These are phyloP conservation scores for Aleiodes sp. DNA, from an alignment of 1,140 invertebrate genomes.

Conservation along the genomic window DNA sequence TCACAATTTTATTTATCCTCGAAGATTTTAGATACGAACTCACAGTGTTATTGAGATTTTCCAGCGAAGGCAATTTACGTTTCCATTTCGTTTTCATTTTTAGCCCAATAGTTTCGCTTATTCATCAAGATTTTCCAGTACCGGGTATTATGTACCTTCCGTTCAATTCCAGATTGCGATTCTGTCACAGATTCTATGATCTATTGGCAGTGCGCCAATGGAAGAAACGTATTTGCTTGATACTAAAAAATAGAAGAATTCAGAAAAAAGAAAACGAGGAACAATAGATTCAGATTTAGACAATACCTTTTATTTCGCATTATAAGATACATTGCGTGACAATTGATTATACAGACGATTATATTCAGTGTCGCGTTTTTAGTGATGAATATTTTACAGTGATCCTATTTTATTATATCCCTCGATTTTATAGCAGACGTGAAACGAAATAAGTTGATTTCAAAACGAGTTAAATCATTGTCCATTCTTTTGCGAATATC, in stretches of 20 bases:
- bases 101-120: slow-evolving; percentile 31
- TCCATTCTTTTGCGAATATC: too few relatives aligned
- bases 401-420: slow-evolving; percentile 30
- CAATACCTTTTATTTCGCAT: slow-evolving; percentile 57
- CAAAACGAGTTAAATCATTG: too few relatives aligned
- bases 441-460: too few relatives aligned
- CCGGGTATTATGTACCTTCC: not conserved
- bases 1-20: not conserved
- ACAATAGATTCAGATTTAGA: slow-evolving; percentile 31
- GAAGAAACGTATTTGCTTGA: not conserved
- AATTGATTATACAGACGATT: slow-evolving; percentile 65
- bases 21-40: not conserved
- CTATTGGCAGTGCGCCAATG: not conserved
- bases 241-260: too few relatives aligned
- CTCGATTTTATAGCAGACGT: too few relatives aligned
- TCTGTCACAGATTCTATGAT: slow-evolving; percentile 8
- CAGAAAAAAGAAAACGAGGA: too few relatives aligned
- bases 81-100: slow-evolving; percentile 18
- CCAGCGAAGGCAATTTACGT: slow-evolving; percentile 1
- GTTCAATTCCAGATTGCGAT: slow-evolving; percentile 6
- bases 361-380: slow-evolving; percentile 48
- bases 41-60: not conserved
- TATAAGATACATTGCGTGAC: slow-evolving; percentile 64
- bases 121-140: slow-evolving; percentile 32
- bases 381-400: slow-evolving; percentile 39